A percentile compares a stretch with the other conserved stretches of the same genome.
These are phyloP conservation scores for Sminthurides aquaticus DNA, from an alignment of 2,888 invertebrate species.

Conservation along the genomic window DNA sequence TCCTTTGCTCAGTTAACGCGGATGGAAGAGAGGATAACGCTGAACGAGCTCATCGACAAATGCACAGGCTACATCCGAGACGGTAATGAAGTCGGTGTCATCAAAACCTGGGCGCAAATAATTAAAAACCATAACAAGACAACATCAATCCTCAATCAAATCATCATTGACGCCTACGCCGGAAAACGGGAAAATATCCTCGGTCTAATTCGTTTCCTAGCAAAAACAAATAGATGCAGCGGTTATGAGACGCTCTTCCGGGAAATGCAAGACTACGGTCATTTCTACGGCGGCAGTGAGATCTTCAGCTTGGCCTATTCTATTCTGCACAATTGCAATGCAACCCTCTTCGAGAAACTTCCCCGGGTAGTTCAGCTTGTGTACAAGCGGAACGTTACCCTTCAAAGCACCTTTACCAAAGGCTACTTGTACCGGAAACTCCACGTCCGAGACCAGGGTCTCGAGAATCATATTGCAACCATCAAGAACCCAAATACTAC, in stretches of 20 bases:
- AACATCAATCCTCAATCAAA: conserved; percentile 14
- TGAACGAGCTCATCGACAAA: conserved; percentile 18
- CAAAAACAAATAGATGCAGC: conserved; percentile 14
- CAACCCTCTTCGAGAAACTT: conserved; percentile 18
- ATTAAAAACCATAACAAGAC: conserved; percentile 8
- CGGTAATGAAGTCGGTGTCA: conserved; percentile 15
- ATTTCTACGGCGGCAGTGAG: conserved; percentile 18
- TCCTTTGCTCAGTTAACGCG: conserved; percentile 15
- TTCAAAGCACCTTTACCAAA: conserved; percentile 18
- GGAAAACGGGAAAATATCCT: conserved; percentile 20
- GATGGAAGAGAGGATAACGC: conserved; percentile 13
- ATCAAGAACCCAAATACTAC: conserved; percentile 9
- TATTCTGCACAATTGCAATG: conserved; percentile 13
- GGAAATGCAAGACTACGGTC: conserved; percentile 20
- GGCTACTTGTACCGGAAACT: conserved; percentile 12
- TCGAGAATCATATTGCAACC: conserved; percentile 19
- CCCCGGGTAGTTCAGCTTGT: conserved; percentile 14
- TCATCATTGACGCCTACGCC: conserved; percentile 12
- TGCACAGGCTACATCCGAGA: conserved; percentile 8
- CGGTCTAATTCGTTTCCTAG: conserved; percentile 15
- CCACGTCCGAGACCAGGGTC: conserved; percentile 10
- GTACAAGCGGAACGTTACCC: conserved; percentile 15
- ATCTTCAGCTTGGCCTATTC: conserved; percentile 13
- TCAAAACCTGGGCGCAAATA: conserved; percentile 22
- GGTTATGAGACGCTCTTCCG: conserved; percentile 17